These are phyloP conservation scores for Rhinolophus sinicus DNA, from an alignment of 2,113 vertebrate genomes.

Conservation along the genomic window DNA sequence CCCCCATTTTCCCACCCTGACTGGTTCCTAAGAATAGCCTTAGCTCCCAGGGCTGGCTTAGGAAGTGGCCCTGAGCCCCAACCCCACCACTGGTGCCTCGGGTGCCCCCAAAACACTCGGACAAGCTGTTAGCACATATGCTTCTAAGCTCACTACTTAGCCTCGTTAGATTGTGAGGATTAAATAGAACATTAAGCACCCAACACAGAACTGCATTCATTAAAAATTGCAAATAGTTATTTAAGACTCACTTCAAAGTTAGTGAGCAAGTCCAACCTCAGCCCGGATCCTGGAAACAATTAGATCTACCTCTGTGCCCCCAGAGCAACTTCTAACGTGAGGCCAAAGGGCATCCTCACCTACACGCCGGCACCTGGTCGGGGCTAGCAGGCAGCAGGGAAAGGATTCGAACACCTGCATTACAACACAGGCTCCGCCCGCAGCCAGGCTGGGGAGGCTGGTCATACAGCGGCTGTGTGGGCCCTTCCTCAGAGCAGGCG, in stretches of 20 bases:
- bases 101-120: not conserved
- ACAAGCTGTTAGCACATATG: rapidly evolving
- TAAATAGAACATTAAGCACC: not conserved
- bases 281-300: not conserved
- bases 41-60: not conserved
- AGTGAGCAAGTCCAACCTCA: not conserved
- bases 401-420: not conserved
- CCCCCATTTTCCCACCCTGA: not conserved
- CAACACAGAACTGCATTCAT: not conserved
- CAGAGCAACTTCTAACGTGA: not conserved
- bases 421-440: rapidly evolving
- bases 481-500: not conserved
- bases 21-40: not conserved
- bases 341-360: not conserved
- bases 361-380: not conserved
- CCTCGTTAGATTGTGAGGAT: not conserved
- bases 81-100: not conserved
- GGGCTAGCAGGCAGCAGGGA: too few relatives aligned
- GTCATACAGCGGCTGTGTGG: not conserved
- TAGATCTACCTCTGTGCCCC: not conserved
- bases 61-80: not conserved
- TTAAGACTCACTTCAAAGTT: not conserved
- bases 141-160: not conserved
- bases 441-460: not conserved
- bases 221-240: not conserved